These are phyloP conservation scores for Genyomyrus donnyi DNA, from an alignment of 2,113 vertebrate genomes.

Conservation along the genomic window DNA sequence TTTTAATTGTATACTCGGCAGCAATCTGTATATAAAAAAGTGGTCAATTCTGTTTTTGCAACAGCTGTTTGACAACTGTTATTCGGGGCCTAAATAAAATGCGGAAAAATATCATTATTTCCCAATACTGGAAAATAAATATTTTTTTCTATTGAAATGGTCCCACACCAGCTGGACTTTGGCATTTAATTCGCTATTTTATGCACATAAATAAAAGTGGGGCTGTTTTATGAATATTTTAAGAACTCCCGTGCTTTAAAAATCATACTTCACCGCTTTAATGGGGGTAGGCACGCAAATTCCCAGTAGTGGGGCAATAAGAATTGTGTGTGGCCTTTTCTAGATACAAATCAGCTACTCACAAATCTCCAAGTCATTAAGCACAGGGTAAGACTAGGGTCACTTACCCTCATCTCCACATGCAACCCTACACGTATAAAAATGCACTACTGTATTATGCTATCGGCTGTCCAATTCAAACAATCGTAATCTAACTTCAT, in stretches of 20 bases:
- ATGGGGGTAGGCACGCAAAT: background rate
- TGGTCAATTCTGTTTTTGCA: background rate
- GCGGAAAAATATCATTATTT: background rate
- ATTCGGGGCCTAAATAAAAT: background rate
- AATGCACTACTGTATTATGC: background rate
- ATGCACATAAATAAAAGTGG: background rate
- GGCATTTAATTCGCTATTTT: background rate
- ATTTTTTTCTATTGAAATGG: background rate
- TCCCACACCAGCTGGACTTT: background rate
- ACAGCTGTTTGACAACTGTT: background rate
- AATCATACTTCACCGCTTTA: background rate
- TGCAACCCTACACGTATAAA: background rate
- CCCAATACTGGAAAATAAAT: background rate
- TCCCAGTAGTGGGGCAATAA: background rate
- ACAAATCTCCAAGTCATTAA: background rate
- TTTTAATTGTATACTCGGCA: background rate
- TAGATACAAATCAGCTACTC: background rate
- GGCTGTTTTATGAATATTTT: conserved; percentile 1
- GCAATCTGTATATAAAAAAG: background rate
- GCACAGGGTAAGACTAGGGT: background rate
- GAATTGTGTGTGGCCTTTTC: background rate
- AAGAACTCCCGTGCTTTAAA: background rate
- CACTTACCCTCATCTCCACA: background rate
- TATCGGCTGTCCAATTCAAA: background rate
- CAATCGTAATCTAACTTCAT: conserved; percentile 12